A percentile compares a stretch with the other conserved stretches of the same genome.
Conservation (phyloP, 2,888 invertebrate genomes). For the Acrocyrtus sp. region DNA sequence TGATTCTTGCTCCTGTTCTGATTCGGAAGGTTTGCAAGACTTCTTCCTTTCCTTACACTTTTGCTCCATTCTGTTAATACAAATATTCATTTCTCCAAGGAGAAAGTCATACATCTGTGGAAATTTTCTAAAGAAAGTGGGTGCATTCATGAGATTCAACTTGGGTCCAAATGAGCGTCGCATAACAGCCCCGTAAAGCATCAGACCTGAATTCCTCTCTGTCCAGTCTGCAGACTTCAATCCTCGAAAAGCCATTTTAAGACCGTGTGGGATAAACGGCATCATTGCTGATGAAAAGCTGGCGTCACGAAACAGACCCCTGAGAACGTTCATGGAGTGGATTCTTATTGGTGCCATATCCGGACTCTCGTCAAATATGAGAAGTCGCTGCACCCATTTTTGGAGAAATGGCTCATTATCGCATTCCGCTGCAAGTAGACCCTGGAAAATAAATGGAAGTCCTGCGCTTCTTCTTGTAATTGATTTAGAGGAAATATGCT, state of each 20-base stretch:
- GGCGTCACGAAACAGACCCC: conserved; percentile 82
- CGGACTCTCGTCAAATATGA: conserved; percentile 63
- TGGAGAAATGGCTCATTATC: conserved; percentile 51
- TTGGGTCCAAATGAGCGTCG: conserved; percentile 83
- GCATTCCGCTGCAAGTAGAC: conserved; percentile 53
- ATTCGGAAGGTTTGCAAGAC: background rate
- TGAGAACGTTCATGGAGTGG: conserved; percentile 87
- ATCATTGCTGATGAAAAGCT: conserved; percentile 78
- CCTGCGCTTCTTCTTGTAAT: conserved; percentile 93
- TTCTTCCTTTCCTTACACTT: conserved; percentile 3
- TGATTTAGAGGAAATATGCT: conserved; percentile 70
- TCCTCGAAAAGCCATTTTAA: conserved; percentile 78
- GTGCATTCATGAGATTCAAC: conserved; percentile 68
- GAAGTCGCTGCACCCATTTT: conserved; percentile 55
- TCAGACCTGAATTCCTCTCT: conserved; percentile 85
- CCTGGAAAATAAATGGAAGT: conserved; percentile 88
- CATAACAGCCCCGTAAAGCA: conserved; percentile 84
- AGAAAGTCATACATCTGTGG: conserved; percentile 74
- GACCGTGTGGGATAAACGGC: conserved; percentile 73
- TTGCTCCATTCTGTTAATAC: conserved; percentile 39
- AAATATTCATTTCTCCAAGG: conserved; percentile 67
- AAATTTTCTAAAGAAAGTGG: conserved; percentile 82
- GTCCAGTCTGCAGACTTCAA: conserved; percentile 82
- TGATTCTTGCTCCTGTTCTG: background rate
- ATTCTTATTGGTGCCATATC: conserved; percentile 68